Evolutionary conservation across 2,888 invertebrate genomes (phyloP), one percentile per base, ranked within the genome.

Genomic region (Diloba caeruleocephala): DNA sequence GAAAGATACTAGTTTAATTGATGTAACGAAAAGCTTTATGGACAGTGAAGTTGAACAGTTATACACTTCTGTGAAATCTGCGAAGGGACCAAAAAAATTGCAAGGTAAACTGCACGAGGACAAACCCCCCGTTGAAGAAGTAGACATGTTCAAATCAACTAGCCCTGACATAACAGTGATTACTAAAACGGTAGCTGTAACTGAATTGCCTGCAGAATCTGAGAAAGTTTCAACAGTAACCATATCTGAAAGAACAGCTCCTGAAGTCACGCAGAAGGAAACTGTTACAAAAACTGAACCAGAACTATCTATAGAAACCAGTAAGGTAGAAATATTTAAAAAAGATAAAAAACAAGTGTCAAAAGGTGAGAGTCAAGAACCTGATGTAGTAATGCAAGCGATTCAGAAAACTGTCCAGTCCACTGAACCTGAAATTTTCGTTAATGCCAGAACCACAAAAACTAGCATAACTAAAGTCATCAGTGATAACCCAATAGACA

Each of bases 371-470:
- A 19, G 1, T 28, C 15, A 36, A 3, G 33, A 54, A 41, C 25
- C 65, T 14, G 50, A 57, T 4, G 52, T 26, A 14, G 28, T 46
- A 4, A 53, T 71, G 39, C 53, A 57, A 45, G 37, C 45, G 2
- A 67, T 72, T 37, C 70, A 71, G 8, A 48, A 70, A 43, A 42
- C 51, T n/a, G 21, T 60, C n/a, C 57, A 62, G 38, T 39, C 49
- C 9, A 52, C 51, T 19, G 61, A 74, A 46, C 62, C 64, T 38
- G 29, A 50, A 59, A 45, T 62, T 2, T 43, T 33, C 10, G 9
- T 64, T 13, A 42, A 44, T 7, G 37, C 46, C 12, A 56, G 56
- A 46, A 38, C 14, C 1, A 45, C 37, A 5, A 50, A 54, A 41
- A 36, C 33, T 4, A 64, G 39, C 9, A 17, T 48, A 0, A 25